Evolutionary conservation across 2,888 invertebrate genomes (phyloP), one percentile per base, ranked within the genome.

Genomic region (Amphipoea lucens): DNA sequence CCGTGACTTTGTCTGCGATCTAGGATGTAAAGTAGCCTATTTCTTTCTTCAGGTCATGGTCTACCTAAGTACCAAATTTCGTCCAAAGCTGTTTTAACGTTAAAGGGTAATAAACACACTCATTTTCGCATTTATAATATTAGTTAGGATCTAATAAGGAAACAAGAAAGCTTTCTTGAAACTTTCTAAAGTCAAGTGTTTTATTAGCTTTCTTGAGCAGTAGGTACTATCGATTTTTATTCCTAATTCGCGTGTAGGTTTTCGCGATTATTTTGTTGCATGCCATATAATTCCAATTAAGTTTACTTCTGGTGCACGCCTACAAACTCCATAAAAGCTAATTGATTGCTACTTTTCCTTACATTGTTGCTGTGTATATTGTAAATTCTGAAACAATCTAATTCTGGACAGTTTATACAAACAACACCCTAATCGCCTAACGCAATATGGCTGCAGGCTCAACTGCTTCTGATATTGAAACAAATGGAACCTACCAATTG

Each of bases 261-360:
- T 42, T 36, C 9, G 29, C 48, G 14, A 54, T 67, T 51, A 67
- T n/a, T 73, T 78, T 42, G 83, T 29, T 65, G 63, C 63, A 65
- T 83, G 78, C 36, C 12, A 57, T 60, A 60, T 51, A 70, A 78
- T 60, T 78, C 36, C 48, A 66, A 65, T 69, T 66, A n/a, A 36
- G 45, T 69, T 81, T 42, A 17, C 20, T 51, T 36, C 60, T 45
- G 17, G 29, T 42, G 20, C 36, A 42, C 14, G 40, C n/a, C 54
- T 48, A 23, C 29, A 14, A 42, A 51, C n/a, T 48, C n/a, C 4
- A 23, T 1, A 36, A 36, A 51, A 57, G 6, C 1, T 23, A 40
- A 48, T 29, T 60, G 42, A 14, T 62, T 29, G 40, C 51, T 70
- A 40, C 68, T 60, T 23, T 65, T 42, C 0, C 48, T 57, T 9